Base-by-base conservation (phyloP, 1,140 invertebrate species). In the Pogonomyrmex barbatus region DNA sequence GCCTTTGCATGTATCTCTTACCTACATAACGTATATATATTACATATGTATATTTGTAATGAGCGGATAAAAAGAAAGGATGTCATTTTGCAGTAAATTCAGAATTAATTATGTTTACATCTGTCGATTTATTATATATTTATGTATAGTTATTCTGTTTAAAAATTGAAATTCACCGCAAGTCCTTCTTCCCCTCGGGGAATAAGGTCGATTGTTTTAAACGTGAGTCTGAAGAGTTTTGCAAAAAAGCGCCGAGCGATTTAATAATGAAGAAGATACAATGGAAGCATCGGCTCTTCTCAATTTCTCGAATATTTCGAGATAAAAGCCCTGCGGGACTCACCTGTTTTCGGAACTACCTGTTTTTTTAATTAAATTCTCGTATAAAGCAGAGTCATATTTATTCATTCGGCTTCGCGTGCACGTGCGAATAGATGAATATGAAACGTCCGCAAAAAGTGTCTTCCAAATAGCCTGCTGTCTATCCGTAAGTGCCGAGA, bases 1-100 rank as follows among this genome's bases (percentile, higher is more conserved):
- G 33, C 73, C 82, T 83, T 81, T 90, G 89, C 89, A 90, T 90
- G 89, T 63, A 63, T 52, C 70, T 71, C 24, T 58, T 42, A 33
- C 24, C 47, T 4, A 36, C 62, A 68, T 30, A 39, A 42, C 5
- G 36, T 70, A 45, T 70, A 77, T 52, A 33, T 70, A 77, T 52
- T 54, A 63, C 70, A 45, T 70, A 45, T 52, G 14, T 68, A 24
- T 60, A 30, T 14, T 14, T 17, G 10, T 52, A 36, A 65, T 17
- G 14, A 54, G 3, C 17, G 33, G 30, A 50, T n/a, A n/a, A 47
- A 54, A 56, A 30, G 30, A 54, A 17, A 10, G 56, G 54, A 56
- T n/a, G 10, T 42, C 14, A 0, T 68, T n/a, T 39, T 30, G 10
- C 36, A 33, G 45, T n/a, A 14, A 47, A 39, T 67, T 2, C 63